Evolutionary conservation across 1,140 invertebrate genomes (phyloP).

Genomic region (Drosophila pachea): DNA sequence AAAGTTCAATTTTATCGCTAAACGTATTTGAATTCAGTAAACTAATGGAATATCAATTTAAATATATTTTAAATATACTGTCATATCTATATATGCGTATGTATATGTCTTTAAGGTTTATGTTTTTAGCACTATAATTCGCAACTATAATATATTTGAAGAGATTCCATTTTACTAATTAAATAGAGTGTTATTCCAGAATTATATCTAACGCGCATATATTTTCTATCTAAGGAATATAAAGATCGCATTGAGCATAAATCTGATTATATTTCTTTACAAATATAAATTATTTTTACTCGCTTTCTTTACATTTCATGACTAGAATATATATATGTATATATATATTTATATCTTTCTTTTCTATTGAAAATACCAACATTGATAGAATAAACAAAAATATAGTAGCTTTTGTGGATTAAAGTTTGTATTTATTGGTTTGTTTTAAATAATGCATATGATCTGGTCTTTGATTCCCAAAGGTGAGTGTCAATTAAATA

Average conservation of each 20-base stretch:
- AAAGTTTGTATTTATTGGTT: constrained; percentile 57
- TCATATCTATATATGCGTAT: constrained; percentile 34
- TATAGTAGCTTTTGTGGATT: constrained; percentile 29
- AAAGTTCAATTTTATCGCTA: constrained; percentile 30
- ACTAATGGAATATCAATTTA: constrained; percentile 34
- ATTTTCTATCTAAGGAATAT: constrained; percentile 21
- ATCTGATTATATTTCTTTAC: constrained; percentile 9
- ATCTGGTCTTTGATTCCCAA: constrained; percentile 41
- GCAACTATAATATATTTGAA: constrained; percentile 26
- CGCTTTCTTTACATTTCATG: constrained; percentile 11
- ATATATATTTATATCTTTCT: not conserved
- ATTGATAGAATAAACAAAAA: constrained; percentile 23
- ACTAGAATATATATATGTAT: constrained; percentile 28
- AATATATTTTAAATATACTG: constrained; percentile 39
- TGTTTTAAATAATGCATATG: constrained; percentile 51
- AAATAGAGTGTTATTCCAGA: not conserved
- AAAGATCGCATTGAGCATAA: constrained; percentile 25
- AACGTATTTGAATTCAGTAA: constrained; percentile 33
- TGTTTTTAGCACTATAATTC: constrained; percentile 5
- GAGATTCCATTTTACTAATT: constrained; percentile 9
- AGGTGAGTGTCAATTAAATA: constrained; percentile 43
- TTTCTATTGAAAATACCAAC: too few species aligned
- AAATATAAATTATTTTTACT: constrained; percentile 14
- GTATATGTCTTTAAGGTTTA: constrained; percentile 5
- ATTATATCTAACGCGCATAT: not conserved